Conservation (phyloP, 2,888 invertebrate genomes). For the Polylopha cassiicola region DNA sequence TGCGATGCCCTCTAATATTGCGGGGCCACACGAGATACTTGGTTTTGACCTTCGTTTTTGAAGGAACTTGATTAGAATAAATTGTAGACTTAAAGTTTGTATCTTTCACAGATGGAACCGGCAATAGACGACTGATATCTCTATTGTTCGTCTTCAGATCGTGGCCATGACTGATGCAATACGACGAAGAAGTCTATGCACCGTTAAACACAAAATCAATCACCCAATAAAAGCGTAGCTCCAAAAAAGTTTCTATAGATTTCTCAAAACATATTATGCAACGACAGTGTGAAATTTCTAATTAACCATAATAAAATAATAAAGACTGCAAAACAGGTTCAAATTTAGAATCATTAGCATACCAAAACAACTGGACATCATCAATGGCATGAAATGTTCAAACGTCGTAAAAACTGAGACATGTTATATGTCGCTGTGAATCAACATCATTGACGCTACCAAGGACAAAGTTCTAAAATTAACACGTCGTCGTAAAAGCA, state of each 20-base stretch:
- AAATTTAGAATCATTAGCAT: slow-evolving; percentile 10
- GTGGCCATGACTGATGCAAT: no score
- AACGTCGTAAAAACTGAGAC: slow-evolving; percentile 7
- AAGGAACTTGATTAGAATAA: background rate
- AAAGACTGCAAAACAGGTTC: slow-evolving; percentile 13
- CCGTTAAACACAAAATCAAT: no score
- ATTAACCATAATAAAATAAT: slow-evolving; percentile 16
- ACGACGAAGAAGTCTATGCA: no score
- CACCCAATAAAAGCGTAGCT: no score
- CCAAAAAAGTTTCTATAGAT: slow-evolving; percentile 1
- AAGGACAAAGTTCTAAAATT: slow-evolving; percentile 19
- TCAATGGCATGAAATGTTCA: slow-evolving; percentile 13
- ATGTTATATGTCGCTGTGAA: slow-evolving; percentile 11
- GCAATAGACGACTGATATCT: no score
- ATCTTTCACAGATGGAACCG: no score
- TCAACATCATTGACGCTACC: no score
- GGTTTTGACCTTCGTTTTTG: slow-evolving; percentile 7
- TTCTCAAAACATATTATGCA: slow-evolving; percentile 9
- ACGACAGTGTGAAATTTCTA: slow-evolving; percentile 8
- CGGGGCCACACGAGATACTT: background rate
- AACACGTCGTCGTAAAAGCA: slow-evolving; percentile 14
- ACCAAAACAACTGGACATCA: slow-evolving; percentile 6
- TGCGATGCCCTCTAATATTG: slow-evolving; percentile 2
- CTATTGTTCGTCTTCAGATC: no score
- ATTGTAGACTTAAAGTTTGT: background rate